phyloP scores from a whole-genome alignment of 1,140 invertebrate genomes.

The Drosophila pallidifrons region DNA sequence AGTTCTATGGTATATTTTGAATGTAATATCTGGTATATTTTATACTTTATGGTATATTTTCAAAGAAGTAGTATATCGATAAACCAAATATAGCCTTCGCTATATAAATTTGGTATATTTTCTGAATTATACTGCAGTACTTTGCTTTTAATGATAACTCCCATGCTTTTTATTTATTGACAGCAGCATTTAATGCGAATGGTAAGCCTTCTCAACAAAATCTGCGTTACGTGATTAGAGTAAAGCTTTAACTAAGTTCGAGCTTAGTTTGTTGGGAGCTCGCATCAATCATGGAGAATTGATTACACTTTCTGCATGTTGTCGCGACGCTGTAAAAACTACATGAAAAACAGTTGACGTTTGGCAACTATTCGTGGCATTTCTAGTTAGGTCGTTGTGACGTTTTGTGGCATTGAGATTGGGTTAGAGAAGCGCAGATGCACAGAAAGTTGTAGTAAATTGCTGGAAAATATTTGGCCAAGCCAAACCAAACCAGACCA shows the following conservation, averaged over 20 bases:
- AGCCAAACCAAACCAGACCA: constrained; percentile 29
- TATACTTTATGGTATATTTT: too few relatives aligned
- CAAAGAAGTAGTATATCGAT: too few relatives aligned
- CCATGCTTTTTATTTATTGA: constrained; percentile 44
- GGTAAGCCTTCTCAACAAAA: neutral
- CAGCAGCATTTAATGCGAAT: neutral
- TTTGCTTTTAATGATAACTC: too few relatives aligned
- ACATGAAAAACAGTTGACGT: neutral
- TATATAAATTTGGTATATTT: too few relatives aligned
- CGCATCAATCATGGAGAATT: constrained; percentile 6
- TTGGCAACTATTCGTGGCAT: neutral
- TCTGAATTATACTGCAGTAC: too few relatives aligned
- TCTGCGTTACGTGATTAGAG: neutral
- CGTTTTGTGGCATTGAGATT: neutral
- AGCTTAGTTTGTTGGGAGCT: neutral
- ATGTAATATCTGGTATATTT: too few relatives aligned
- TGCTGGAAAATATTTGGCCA: constrained; percentile 59
- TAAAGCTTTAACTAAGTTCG: neutral
- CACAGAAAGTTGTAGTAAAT: constrained; percentile 58
- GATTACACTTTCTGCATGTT: constrained; percentile 24
- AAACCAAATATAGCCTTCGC: too few relatives aligned
- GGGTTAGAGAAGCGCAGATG: constrained; percentile 28
- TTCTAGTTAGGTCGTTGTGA: neutral
- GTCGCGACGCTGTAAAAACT: neutral
- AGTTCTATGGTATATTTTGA: too few relatives aligned